A percentile compares a stretch with the other conserved stretches of the same genome.
Conservation (phyloP, 2,113 vertebrate species). For the Montifringilla adamsi region DNA sequence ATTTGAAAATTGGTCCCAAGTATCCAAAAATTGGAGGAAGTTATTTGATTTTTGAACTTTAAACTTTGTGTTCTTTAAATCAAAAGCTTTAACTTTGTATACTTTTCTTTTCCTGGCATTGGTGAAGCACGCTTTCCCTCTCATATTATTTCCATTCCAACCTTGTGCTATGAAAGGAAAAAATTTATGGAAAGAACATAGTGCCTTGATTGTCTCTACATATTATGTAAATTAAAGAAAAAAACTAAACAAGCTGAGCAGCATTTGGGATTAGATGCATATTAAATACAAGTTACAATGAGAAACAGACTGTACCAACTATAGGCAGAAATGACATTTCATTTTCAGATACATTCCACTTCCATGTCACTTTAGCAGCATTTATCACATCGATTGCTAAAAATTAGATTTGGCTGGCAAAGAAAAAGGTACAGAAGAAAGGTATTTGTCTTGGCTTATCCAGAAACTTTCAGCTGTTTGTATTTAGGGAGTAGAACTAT, state of each 20-base stretch:
- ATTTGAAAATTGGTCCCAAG: neutral
- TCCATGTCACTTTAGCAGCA: neutral
- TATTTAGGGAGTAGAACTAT: constrained; percentile 5
- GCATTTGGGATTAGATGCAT: neutral
- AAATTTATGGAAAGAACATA: constrained; percentile 36
- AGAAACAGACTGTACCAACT: neutral
- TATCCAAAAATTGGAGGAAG: neutral
- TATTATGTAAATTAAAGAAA: neutral
- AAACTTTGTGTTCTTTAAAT: neutral
- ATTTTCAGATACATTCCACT: neutral
- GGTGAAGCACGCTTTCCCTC: neutral
- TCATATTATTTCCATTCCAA: constrained; percentile 12
- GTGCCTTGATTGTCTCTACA: neutral
- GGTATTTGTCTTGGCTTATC: constrained; percentile 29
- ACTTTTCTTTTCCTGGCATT: neutral
- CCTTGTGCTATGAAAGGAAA: neutral
- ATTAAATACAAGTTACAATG: neutral
- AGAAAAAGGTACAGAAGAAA: neutral
- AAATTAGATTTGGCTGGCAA: neutral
- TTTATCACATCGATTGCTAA: neutral
- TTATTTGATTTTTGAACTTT: neutral
- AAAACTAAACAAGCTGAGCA: neutral
- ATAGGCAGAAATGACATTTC: neutral
- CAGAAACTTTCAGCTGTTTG: constrained; percentile 26
- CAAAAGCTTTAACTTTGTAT: neutral